Conservation (phyloP, 2,797 vertebrate species). For the Stomatorhinus walkeri region DNA sequence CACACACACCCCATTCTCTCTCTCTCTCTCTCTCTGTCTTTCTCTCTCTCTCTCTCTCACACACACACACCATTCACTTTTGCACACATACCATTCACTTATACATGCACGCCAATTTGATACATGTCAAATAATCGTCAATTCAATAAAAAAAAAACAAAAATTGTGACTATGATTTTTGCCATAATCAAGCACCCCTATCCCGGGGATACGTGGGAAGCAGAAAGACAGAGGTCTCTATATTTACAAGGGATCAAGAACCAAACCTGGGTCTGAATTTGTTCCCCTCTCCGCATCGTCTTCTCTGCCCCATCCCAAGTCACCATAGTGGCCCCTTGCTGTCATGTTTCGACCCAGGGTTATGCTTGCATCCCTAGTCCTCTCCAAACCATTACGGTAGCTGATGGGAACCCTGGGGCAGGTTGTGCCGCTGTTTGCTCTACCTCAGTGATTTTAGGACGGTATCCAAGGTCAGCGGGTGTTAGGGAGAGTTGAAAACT, state of each 20-base stretch:
- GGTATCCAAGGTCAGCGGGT: neutral
- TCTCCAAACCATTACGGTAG: neutral
- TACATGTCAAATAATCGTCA: neutral
- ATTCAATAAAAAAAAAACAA: neutral
- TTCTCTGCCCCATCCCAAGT: neutral
- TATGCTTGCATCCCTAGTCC: neutral
- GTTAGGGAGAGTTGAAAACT: neutral
- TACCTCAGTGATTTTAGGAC: neutral
- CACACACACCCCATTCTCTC: too few relatives aligned
- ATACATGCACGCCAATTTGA: neutral
- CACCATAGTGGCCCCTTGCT: neutral
- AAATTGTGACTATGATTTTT: neutral
- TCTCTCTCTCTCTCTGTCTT: too few relatives aligned
- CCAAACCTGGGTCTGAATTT: neutral
- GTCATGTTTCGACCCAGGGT: neutral
- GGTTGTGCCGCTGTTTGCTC: neutral
- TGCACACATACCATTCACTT: neutral
- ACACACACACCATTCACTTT: too few relatives aligned
- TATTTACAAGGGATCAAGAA: neutral
- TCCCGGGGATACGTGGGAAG: neutral
- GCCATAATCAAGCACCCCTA: neutral
- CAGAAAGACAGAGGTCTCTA: neutral
- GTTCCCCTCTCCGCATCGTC: neutral
- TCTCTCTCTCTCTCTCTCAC: too few relatives aligned
- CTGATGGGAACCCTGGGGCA: neutral